phyloP scores from a whole-genome alignment of 2,113 vertebrate species.

The Antechinus stuartii region DNA sequence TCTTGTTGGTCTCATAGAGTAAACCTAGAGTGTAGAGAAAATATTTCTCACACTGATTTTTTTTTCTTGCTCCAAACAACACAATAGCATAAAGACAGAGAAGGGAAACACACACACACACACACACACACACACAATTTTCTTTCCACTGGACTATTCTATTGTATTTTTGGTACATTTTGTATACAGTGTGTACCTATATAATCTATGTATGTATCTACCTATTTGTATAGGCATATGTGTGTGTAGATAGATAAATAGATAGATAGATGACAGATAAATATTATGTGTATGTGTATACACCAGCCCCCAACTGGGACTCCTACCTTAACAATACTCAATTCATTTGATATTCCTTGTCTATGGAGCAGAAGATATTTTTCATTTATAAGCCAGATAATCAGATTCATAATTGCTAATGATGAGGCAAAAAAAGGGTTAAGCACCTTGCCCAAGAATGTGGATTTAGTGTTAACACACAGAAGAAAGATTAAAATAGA shows the following conservation, averaged over 20 bases:
- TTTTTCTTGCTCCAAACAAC: background rate
- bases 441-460: too few species aligned
- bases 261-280: too few species aligned
- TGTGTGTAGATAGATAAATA: too few species aligned
- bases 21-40: background rate
- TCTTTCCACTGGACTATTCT: background rate
- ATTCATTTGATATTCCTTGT: background rate
- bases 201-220: too few species aligned
- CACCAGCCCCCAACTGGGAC: background rate
- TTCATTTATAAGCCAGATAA: background rate
- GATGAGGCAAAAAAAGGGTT: background rate
- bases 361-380: fast-evolving
- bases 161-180: background rate
- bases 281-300: background rate
- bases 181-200: fast-evolving
- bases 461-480: background rate
- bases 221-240: fast-evolving
- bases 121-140: too few species aligned
- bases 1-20: background rate
- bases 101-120: background rate
- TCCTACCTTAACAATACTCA: background rate
- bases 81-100: background rate
- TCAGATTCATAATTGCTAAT: background rate
- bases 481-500: background rate
- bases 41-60: background rate